phyloP scores from a whole-genome alignment of 2,113 vertebrate genomes.

The Henicopernis longicauda region DNA sequence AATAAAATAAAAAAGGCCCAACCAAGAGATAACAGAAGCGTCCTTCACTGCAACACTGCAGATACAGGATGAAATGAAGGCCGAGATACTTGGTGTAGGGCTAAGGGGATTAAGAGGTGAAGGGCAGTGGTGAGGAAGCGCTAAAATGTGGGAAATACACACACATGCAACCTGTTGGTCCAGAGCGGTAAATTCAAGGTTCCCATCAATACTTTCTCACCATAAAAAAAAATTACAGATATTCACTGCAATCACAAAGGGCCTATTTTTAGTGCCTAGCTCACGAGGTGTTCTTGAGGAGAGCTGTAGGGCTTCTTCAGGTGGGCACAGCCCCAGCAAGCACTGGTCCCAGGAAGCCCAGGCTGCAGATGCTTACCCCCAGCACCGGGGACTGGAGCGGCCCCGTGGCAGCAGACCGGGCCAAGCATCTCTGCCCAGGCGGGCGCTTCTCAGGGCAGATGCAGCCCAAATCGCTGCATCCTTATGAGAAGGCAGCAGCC shows the following conservation, averaged over 20 bases:
- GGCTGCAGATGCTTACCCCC: not conserved
- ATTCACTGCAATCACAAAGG: not conserved
- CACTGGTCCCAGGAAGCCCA: not conserved
- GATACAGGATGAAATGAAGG: not conserved
- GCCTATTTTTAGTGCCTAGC: not conserved
- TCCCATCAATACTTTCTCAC: not conserved
- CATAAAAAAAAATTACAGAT: not conserved
- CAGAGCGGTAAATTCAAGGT: not conserved
- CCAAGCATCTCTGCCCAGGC: not conserved
- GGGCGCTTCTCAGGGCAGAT: not conserved
- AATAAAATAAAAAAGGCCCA: not conserved
- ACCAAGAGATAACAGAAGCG: not conserved
- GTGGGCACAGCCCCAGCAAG: not conserved
- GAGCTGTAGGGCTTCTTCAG: not conserved
- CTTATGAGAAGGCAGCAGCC: not conserved
- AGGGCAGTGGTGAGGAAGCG: not conserved
- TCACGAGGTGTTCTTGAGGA: not conserved
- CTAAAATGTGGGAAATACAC: not conserved
- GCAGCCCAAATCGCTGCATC: not conserved
- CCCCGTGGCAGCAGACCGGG: accelerated
- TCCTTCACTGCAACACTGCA: not conserved
- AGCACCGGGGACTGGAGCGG: not conserved
- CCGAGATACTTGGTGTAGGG: not conserved
- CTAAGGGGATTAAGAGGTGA: not conserved
- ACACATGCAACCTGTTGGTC: not conserved